Evolutionary conservation across 2,888 invertebrate species (phyloP).

Genomic region (Ennomos erosarius): DNA sequence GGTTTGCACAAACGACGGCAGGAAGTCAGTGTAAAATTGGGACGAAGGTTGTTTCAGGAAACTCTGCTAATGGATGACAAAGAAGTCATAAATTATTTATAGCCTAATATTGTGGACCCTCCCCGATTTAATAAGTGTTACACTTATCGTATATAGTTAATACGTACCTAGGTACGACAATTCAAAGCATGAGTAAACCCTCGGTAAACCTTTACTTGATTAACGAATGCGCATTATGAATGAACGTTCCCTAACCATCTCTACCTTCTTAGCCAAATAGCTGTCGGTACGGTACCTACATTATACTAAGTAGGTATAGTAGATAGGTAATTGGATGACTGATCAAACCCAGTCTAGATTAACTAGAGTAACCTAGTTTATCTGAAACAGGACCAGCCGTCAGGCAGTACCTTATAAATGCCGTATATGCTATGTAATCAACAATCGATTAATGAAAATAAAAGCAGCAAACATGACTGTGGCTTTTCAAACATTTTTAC

Average conservation of each 20-base stretch:
- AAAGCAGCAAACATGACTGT: too few species aligned
- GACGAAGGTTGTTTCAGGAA: constrained; percentile 50
- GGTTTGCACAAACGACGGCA: constrained; percentile 41
- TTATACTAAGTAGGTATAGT: too few species aligned
- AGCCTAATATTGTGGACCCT: constrained; percentile 37
- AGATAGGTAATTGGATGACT: too few species aligned
- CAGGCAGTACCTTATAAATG: too few species aligned
- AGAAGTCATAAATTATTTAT: constrained; percentile 46
- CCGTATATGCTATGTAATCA: too few species aligned
- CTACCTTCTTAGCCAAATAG: too few species aligned
- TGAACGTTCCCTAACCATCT: not conserved
- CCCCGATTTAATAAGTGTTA: constrained; percentile 36
- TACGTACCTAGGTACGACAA: constrained; percentile 17
- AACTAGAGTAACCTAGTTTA: too few species aligned
- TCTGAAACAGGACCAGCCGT: too few species aligned
- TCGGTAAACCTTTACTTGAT: not conserved
- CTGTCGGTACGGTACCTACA: too few species aligned
- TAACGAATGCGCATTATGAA: constrained; percentile 7
- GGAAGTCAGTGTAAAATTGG: constrained; percentile 46
- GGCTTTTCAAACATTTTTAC: too few species aligned
- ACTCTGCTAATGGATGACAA: constrained; percentile 60
- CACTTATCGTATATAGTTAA: constrained; percentile 33
- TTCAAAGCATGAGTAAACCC: constrained; percentile 3
- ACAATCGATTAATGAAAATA: too few species aligned
- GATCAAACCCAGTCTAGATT: too few species aligned